A percentile compares a stretch with the other conserved stretches of the same genome.
phyloP scores from a whole-genome alignment of 2,888 invertebrate genomes.

The Andrena bicolor region DNA sequence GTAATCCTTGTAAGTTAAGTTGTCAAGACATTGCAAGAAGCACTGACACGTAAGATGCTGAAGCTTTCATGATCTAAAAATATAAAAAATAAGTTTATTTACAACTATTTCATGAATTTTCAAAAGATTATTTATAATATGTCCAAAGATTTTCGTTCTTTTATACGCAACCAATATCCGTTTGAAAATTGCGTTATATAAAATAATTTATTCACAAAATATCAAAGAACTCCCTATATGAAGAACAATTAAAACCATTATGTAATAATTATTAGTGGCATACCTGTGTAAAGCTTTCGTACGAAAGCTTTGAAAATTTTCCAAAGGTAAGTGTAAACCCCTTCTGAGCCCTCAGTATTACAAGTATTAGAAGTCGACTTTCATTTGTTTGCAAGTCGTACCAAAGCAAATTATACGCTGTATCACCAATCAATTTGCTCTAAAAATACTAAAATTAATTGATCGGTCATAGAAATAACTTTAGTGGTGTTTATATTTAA shows the following conservation, averaged over 20 bases:
- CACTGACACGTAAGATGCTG: constrained; percentile 60
- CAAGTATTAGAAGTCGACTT: constrained; percentile 48
- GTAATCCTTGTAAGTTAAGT: neutral
- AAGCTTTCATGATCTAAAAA: constrained; percentile 60
- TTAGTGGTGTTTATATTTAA: no score
- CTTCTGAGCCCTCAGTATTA: constrained; percentile 63
- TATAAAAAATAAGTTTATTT: constrained; percentile 11
- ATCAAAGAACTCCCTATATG: neutral
- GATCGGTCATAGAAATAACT: neutral
- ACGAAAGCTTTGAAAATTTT: constrained; percentile 63
- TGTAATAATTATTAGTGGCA: neutral
- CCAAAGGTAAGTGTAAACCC: constrained; percentile 62
- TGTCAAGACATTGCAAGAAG: constrained; percentile 58
- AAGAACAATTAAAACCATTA: neutral
- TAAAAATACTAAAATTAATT: constrained; percentile 26
- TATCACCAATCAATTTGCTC: constrained; percentile 56
- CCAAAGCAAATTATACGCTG: constrained; percentile 65
- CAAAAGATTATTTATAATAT: neutral
- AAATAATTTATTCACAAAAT: no score
- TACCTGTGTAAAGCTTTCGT: constrained; percentile 61
- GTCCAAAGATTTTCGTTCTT: neutral
- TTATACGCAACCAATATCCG: neutral
- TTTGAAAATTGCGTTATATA: neutral
- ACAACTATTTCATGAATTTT: neutral
- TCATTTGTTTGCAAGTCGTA: constrained; percentile 57